Evolutionary conservation across 30 jellyfish, hydroid and myxozoan species (phyloP), one percentile per base, ranked within the genome.

Genomic region (Turritopsis rubra): DNA sequence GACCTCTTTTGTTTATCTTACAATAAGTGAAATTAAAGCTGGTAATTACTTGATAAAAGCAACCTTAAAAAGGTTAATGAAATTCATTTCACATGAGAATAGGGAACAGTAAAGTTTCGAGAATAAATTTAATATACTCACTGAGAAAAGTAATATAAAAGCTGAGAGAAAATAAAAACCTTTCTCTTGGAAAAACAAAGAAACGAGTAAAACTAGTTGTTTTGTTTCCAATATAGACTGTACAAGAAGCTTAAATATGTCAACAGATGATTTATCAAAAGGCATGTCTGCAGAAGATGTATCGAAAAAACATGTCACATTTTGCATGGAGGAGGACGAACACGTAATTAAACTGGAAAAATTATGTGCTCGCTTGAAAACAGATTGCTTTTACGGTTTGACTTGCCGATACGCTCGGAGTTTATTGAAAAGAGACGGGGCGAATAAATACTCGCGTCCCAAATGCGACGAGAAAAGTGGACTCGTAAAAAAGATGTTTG

Each of bases 321-420:
- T 41, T 41, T 41, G 60, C 60, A 41, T 68, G 30, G 77, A n/a
- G 16, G 77, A 68, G 16, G 77, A 30, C 41, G 82, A 74, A 24
- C 82, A 74, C 41, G 9, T 74, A 9, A 30, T 74, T 52, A 74
- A 74, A 74, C 65, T 74, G 18, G 82, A 74, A 74, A 52, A 23
- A 23, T 71, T 74, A 8, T 74, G 82, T 29, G 71, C 72, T 30
- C 54, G 65, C 20, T 29, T 74, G 41, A 74, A 74, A 16, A 74
- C 82, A 29, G 82, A 74, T 74, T 74, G 65, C 65, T 74, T 74
- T n/a, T 29, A 74, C 9, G 82, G 82, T 24, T n/a, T 74, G 82
- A 23, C 82, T 9, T 68, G 77, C 21, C 28, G 30, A 22, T 27
- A 68, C 9, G 77, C 77, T 27, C 28, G 77, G 19, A 27, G 9